phyloP scores from a whole-genome alignment of 2,888 invertebrate species.

The Linnaemya vulpina region DNA sequence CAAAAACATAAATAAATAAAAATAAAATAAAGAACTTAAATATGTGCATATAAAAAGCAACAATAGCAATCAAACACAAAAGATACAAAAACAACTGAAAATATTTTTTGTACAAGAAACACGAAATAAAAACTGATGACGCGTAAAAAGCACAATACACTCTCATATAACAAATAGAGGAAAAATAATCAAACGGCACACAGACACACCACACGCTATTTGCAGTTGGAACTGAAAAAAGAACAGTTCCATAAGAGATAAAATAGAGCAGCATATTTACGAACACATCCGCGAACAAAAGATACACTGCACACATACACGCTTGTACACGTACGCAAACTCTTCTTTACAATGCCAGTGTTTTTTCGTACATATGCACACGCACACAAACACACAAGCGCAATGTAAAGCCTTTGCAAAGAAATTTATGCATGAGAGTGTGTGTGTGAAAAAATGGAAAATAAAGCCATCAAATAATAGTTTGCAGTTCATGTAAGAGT shows the following conservation, averaged over 20 bases:
- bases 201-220: neutral
- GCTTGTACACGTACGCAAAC: neutral
- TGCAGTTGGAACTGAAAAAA: slow-evolving; percentile 30
- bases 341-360: no score
- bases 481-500: slow-evolving; percentile 65
- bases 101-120: slow-evolving; percentile 44
- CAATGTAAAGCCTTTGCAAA: slow-evolving; percentile 4
- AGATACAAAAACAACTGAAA: slow-evolving; percentile 37
- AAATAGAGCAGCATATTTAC: slow-evolving; percentile 68
- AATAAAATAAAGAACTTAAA: neutral
- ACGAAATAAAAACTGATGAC: slow-evolving; percentile 72
- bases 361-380: neutral
- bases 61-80: slow-evolving; percentile 59
- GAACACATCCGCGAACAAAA: slow-evolving; percentile 69
- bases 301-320: slow-evolving; percentile 31
- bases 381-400: neutral
- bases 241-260: slow-evolving; percentile 56
- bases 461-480: slow-evolving; percentile 70
- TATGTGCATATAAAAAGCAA: slow-evolving; percentile 51
- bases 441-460: slow-evolving; percentile 73
- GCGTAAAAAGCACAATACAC: slow-evolving; percentile 62
- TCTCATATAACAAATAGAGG: slow-evolving; percentile 34
- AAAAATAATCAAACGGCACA: slow-evolving; percentile 30
- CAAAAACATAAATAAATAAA: slow-evolving; percentile 13
- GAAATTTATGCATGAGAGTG: slow-evolving; percentile 12